Conservation (phyloP, 2,888 invertebrate species). For the Dorcus parallelipipedus region DNA sequence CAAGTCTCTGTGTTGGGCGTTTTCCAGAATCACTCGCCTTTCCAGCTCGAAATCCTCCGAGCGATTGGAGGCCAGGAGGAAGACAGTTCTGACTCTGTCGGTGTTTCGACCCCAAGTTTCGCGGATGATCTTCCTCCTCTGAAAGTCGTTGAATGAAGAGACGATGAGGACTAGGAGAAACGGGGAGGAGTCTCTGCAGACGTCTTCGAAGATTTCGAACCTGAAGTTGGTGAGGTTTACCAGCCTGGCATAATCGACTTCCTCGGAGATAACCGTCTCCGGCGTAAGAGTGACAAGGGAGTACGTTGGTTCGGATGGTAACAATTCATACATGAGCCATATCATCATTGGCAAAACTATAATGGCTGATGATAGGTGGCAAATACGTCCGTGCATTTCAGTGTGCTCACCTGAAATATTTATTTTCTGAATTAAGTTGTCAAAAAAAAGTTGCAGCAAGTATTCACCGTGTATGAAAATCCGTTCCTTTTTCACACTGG, state of each 20-base stretch:
- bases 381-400: no score
- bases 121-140: conserved; percentile 65
- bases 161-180: conserved; percentile 64
- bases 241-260: not conserved
- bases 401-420: no score
- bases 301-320: no score
- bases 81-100: conserved; percentile 58
- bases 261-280: not conserved
- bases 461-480: no score
- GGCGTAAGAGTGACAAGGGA: no score
- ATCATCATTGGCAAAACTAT: no score
- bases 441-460: no score
- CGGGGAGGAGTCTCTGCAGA: conserved; percentile 44
- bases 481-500: no score
- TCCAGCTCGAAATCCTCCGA: conserved; percentile 43
- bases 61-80: conserved; percentile 60
- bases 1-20: conserved; percentile 60
- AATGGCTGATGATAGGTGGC: no score
- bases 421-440: no score
- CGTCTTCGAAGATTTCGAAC: conserved; percentile 56
- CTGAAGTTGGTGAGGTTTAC: conserved; percentile 46
- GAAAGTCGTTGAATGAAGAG: conserved; percentile 64
- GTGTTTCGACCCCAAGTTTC: conserved; percentile 68
- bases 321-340: no score
- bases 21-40: conserved; percentile 52